These are phyloP conservation scores for Cynocephalus volans DNA, from an alignment of 2,113 vertebrate species.

Conservation along the genomic window DNA sequence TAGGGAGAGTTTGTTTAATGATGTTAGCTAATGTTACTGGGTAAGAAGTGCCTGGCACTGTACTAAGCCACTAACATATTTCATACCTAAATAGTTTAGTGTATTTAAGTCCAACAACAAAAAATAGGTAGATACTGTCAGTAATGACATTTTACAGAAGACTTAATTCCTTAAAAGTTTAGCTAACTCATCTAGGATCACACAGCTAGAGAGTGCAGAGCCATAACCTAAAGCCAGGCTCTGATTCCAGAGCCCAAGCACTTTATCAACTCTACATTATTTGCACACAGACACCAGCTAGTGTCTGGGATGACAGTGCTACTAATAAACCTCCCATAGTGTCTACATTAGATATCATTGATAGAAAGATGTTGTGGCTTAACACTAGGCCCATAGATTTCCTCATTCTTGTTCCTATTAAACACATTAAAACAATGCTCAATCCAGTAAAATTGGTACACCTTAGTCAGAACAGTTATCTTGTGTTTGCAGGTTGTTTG, in stretches of 20 bases:
- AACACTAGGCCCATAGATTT: not conserved
- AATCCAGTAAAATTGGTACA: not conserved
- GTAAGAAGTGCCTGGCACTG: not conserved
- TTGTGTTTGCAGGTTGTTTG: not conserved
- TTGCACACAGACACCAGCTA: not conserved
- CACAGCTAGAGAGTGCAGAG: not conserved
- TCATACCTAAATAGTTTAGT: not conserved
- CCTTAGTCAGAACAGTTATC: not conserved
- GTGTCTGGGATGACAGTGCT: not conserved
- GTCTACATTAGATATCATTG: not conserved
- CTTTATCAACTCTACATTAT: not conserved
- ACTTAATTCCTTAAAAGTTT: not conserved
- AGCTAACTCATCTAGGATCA: not conserved
- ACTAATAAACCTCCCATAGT: not conserved
- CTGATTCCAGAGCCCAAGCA: not conserved
- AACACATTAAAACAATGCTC: not conserved
- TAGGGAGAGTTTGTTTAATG: not conserved
- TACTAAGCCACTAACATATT: conserved; percentile 25
- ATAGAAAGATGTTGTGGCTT: not conserved
- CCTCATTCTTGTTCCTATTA: not conserved
- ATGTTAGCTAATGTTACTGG: conserved; percentile 45
- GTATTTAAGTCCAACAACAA: conserved; percentile 51
- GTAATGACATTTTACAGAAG: conserved; percentile 22
- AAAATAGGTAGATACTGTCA: conserved; percentile 11
- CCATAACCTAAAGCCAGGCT: not conserved